Evolutionary conservation across 2,797 vertebrate species (phyloP), one percentile per base, ranked within the genome.

Genomic region (Premnoplex brunnescens): DNA sequence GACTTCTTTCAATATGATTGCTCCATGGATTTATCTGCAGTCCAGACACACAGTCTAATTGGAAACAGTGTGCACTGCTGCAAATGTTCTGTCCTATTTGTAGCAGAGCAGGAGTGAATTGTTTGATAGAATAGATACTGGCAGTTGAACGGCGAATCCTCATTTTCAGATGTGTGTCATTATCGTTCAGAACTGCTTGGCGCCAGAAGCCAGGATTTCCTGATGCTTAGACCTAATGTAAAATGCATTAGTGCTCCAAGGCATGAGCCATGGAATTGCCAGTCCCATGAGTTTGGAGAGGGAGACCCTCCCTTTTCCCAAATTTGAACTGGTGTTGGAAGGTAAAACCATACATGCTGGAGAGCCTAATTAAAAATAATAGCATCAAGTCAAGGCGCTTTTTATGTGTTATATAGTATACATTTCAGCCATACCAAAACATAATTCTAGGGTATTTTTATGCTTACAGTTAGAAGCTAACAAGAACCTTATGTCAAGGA

Each of bases 341-440:
- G 96, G 97, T 97, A 94, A 97, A 97, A 93, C 97, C 94, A 94
- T 96, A 95, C 94, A 85, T 97, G 94, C 96, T 96, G 74, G 95
- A 93, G 91, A 97, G 88, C 93, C 97, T 98, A 98, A 98, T 98
- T 98, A 98, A 98, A 98, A 97, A 97, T 98, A 98, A 98, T 98
- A 97, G 96, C 97, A 97, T 96, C 94, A 84, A 97, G 97, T 96
- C 95, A 88, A 84, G 91, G 71, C 89, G 66, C 89, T 97, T 96
- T 95, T 96, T 91, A 76, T 95, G 83, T 93, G 93, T 96, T 97
- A 89, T 96, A 88, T 91, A 96, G 96, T 88, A 93, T 96, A 81
- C 95, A 94, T 97, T 96, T 94, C 76, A 94, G 93, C 96, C 96
- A 95, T 97, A 97, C 91, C 87, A 95, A 98, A 98, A 97, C 96